phyloP scores from a whole-genome alignment of 92 coral and sea anemone genomes.

The Porites divaricata region DNA sequence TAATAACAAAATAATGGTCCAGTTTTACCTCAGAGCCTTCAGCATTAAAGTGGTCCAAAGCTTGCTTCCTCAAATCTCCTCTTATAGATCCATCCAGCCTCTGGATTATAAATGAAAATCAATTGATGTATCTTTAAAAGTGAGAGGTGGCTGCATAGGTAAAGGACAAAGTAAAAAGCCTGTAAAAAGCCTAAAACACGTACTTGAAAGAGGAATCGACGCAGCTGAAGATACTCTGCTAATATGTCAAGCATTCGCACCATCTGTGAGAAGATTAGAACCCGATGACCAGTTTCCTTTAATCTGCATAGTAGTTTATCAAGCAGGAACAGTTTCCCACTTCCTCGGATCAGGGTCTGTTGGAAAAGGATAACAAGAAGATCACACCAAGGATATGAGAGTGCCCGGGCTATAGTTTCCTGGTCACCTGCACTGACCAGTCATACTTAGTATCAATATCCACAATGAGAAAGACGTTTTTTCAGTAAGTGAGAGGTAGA shows the following conservation, averaged over 20 bases:
- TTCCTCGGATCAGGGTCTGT: conserved; percentile 87
- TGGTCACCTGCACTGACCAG: too few species aligned
- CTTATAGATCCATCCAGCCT: conserved; percentile 97
- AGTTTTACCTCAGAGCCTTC: conserved; percentile 91
- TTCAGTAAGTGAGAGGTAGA: too few species aligned
- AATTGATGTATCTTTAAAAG: too few species aligned
- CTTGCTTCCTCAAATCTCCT: conserved; percentile 95
- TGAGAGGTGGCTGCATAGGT: too few species aligned
- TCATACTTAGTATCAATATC: too few species aligned
- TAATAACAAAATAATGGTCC: too few species aligned
- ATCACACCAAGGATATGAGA: too few species aligned
- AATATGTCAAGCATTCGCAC: conserved; percentile 97
- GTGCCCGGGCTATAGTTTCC: too few species aligned
- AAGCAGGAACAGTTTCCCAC: conserved; percentile 92
- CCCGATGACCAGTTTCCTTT: conserved; percentile 99
- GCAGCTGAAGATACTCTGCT: conserved; percentile 88
- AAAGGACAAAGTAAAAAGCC: too few species aligned
- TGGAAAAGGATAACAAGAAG: neutral
- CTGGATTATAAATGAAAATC: conserved; percentile 38
- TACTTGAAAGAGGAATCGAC: conserved; percentile 94
- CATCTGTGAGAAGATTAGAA: conserved; percentile 97
- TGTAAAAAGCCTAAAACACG: neutral
- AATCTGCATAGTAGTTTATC: conserved; percentile 95
- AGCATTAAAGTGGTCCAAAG: conserved; percentile 97
- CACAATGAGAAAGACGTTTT: too few species aligned